Conservation (phyloP, 2,113 vertebrate species). For the Tachysurus vachellii region DNA sequence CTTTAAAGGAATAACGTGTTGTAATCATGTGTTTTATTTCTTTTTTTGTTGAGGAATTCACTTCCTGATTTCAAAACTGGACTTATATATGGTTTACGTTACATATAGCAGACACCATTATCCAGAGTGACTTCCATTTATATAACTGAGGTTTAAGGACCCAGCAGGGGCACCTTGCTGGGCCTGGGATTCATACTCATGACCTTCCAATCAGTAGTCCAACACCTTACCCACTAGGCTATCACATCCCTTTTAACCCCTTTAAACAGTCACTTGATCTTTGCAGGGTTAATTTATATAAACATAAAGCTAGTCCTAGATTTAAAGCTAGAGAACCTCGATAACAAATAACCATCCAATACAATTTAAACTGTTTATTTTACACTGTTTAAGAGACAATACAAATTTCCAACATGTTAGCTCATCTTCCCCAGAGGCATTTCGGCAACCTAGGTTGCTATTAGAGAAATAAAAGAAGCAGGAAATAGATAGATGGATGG, state of each 20-base stretch:
- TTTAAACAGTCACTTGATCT: not conserved
- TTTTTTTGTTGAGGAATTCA: not conserved
- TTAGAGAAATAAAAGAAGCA: not conserved
- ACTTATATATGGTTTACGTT: too few species aligned
- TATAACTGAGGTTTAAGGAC: too few species aligned
- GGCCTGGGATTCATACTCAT: too few species aligned
- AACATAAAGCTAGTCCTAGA: not conserved
- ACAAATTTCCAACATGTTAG: not conserved
- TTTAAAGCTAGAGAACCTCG: not conserved
- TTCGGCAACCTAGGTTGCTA: not conserved
- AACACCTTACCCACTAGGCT: too few species aligned
- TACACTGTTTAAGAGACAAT: too few species aligned
- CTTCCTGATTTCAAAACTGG: not conserved
- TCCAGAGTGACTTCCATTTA: too few species aligned
- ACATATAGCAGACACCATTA: too few species aligned
- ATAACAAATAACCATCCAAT: not conserved
- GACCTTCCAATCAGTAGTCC: too few species aligned
- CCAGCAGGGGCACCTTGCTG: too few species aligned
- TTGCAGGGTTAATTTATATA: not conserved
- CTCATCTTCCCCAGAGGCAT: not conserved
- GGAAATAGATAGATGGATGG: not conserved
- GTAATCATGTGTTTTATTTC: not conserved
- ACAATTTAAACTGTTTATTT: not conserved
- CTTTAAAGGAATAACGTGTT: not conserved
- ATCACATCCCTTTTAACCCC: too few species aligned